phyloP scores from a whole-genome alignment of 2,113 vertebrate genomes.

The Antechinus flavipes region DNA sequence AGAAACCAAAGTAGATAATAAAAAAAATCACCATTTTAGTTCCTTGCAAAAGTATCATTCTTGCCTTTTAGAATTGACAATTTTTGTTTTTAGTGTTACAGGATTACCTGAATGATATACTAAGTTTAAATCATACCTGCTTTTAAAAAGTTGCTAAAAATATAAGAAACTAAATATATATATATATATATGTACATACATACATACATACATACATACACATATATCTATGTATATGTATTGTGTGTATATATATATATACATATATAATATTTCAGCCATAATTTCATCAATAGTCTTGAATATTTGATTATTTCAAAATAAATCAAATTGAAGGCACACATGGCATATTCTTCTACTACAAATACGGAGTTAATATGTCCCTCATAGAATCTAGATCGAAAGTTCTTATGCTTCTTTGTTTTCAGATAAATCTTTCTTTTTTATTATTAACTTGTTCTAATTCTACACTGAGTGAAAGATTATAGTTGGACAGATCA shows the following conservation, averaged over 20 bases:
- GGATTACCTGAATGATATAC: conserved; percentile 61
- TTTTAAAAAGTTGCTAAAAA: conserved; percentile 74
- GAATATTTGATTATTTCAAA: conserved; percentile 8
- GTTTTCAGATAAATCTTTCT: background rate
- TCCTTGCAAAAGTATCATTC: conserved; percentile 62
- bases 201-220: too few species aligned
- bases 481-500: background rate
- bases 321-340: conserved; percentile 18
- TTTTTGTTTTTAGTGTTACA: conserved; percentile 74
- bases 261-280: conserved; percentile 13
- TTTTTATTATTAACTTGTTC: background rate
- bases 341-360: background rate
- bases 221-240: too few species aligned
- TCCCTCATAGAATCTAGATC: background rate
- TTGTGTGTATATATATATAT: too few species aligned
- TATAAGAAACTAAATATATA: conserved; percentile 54
- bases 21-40: conserved; percentile 58
- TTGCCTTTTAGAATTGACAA: conserved; percentile 63
- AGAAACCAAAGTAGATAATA: conserved; percentile 46
- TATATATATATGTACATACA: too few species aligned
- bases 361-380: background rate
- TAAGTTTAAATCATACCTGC: conserved; percentile 63
- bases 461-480: background rate
- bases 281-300: conserved; percentile 18
- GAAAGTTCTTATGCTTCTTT: background rate